Base-by-base conservation (phyloP, 2,888 invertebrate species). In the Polymixis lichenea region DNA sequence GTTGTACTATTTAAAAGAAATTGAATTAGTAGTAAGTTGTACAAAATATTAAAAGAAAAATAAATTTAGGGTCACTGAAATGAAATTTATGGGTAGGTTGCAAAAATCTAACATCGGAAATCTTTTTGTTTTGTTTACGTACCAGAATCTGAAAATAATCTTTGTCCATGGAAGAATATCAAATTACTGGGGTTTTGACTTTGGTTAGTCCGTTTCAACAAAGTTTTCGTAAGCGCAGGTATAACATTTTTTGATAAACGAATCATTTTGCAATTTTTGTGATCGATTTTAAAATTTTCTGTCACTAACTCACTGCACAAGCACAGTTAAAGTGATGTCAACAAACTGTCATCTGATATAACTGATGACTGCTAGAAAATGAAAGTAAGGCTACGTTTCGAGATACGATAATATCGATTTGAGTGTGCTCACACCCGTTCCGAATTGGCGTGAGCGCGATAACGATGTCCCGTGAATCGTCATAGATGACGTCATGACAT, bases 131-230 rank as follows among this genome's bases (percentile, higher is more conserved):
- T 81, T 77, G 76, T 77, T 85, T 90, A 84, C 89, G 90, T 93
- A 95, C 96, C 94, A 86, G 90, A 84, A 89, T 90, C 90, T 51
- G 95, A 94, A 86, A 93, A 90, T 75, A 87, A 88, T 80, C 92
- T 91, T 74, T 89, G 87, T 72, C 90, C 90, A 82, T 93, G 93
- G 66, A 93, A 65, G 61, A 92, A 78, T 82, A 93, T 73, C 56
- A 93, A 70, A 72, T 93, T 66, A 67, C 81, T 82, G 80, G 89
- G 88, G 81, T 92, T 91, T 81, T 92, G 92, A 28, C 46, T 61
- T 74, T 89, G 89, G 49, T 81, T 71, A 69, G 88, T 78, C 75
- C 87, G 87, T 86, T 90, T 93, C 19, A 90, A 75, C 32, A 90
- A 67, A 32, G 88, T 89, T 82, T 93, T 95, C 15, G 91, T 86